phyloP scores from a whole-genome alignment of 2,797 vertebrate species.

The Simalia tracyae region DNA sequence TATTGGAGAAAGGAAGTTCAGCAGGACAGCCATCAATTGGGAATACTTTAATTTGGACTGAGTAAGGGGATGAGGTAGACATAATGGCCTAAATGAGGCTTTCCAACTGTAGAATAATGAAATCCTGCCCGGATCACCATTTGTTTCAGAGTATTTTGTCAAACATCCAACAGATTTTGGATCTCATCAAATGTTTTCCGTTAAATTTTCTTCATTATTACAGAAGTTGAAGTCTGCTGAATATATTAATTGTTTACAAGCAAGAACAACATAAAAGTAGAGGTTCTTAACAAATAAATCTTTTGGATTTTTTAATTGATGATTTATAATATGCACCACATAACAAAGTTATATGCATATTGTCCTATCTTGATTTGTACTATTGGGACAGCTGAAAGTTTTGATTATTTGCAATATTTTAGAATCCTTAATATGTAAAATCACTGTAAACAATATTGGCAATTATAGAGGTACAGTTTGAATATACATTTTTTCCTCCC shows the following conservation, averaged over 20 bases:
- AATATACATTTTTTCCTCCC: not conserved
- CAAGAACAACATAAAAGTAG: not conserved
- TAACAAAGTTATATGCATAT: constrained; percentile 3
- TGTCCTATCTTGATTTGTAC: constrained; percentile 4
- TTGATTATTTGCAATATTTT: constrained; percentile 32
- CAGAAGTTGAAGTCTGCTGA: not conserved
- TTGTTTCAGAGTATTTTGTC: constrained; percentile 3
- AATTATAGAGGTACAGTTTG: constrained; percentile 43
- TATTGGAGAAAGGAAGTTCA: not conserved
- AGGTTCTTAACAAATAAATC: not conserved
- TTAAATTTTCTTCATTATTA: not conserved
- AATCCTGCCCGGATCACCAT: not conserved
- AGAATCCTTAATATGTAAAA: constrained; percentile 35
- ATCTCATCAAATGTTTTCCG: not conserved
- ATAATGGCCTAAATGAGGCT: no score
- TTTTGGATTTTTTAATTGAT: constrained; percentile 18
- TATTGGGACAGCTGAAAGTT: constrained; percentile 13
- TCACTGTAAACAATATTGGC: constrained; percentile 31
- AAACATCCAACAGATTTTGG: not conserved
- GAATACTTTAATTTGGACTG: not conserved
- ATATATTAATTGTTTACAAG: not conserved
- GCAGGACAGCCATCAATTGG: not conserved
- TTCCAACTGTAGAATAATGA: not conserved
- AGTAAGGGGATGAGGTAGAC: not conserved
- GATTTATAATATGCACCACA: not conserved